A percentile compares a stretch with the other conserved stretches of the same genome.
Evolutionary conservation across 2,113 vertebrate genomes (phyloP).

Genomic region (Nothobranchius furzeri): DNA sequence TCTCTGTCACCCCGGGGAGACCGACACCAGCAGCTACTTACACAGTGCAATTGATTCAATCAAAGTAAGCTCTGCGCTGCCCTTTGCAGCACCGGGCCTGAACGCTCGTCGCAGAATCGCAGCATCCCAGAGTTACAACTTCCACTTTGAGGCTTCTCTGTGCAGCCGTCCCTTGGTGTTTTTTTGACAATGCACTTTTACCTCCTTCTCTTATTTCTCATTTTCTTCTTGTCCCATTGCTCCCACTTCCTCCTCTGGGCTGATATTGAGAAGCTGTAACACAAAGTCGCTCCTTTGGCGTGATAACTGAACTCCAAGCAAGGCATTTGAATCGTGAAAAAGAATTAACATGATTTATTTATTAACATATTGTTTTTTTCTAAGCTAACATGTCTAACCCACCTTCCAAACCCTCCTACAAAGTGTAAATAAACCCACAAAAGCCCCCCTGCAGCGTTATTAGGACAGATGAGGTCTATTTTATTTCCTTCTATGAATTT

Average conservation of each 20-base stretch:
- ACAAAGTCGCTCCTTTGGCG: constrained; percentile 8
- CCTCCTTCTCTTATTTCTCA: background rate
- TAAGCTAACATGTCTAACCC: constrained; percentile 14
- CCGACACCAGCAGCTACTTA: constrained; percentile 73
- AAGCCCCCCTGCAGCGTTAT: constrained; percentile 37
- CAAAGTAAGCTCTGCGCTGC: constrained; percentile 71
- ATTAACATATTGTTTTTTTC: constrained; percentile 5
- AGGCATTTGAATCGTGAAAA: constrained; percentile 25
- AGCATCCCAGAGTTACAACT: constrained; percentile 65
- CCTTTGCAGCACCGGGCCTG: constrained; percentile 70
- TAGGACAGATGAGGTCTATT: constrained; percentile 46
- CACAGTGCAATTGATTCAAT: constrained; percentile 80
- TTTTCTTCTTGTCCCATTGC: constrained; percentile 3
- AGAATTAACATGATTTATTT: constrained; percentile 36
- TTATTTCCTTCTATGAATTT: constrained; percentile 56
- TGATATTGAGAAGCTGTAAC: constrained; percentile 1
- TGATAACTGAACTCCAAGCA: constrained; percentile 25
- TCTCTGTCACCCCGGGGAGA: constrained; percentile 71
- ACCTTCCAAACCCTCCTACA: constrained; percentile 42
- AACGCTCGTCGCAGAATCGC: constrained; percentile 66
- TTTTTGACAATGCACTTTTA: constrained; percentile 42
- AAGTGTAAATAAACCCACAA: constrained; percentile 31
- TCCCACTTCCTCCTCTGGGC: constrained; percentile 9
- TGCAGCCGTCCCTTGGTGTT: constrained; percentile 48
- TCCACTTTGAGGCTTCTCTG: constrained; percentile 62